A percentile compares a stretch with the other conserved stretches of the same genome.
Conservation (phyloP, 2,888 invertebrate species). For the Brachyopa scutellaris region DNA sequence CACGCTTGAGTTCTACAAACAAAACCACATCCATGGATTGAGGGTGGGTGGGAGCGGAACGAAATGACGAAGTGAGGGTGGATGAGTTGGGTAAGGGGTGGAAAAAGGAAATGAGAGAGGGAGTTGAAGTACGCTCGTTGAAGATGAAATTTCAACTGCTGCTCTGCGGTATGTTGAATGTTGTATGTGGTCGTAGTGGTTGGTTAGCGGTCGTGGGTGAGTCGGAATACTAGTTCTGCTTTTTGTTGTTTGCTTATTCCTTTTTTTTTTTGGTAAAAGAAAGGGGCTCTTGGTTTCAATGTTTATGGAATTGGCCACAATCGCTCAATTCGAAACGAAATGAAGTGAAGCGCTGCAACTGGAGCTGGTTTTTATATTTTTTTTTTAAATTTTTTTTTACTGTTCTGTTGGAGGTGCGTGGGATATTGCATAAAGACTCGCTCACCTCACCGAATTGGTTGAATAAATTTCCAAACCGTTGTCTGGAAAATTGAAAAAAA, state of each 20-base stretch:
- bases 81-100: neutral
- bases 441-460: constrained; percentile 29
- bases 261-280: constrained; percentile 7
- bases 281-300: constrained; percentile 53
- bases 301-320: constrained; percentile 72
- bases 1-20: constrained; percentile 32
- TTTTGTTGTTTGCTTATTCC: too few species aligned
- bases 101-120: constrained; percentile 37
- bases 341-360: constrained; percentile 20
- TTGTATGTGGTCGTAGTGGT: constrained; percentile 63
- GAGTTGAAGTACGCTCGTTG: constrained; percentile 51
- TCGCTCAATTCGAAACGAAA: constrained; percentile 65
- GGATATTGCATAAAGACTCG: constrained; percentile 26
- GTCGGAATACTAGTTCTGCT: constrained; percentile 30
- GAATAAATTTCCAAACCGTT: constrained; percentile 21
- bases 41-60: neutral
- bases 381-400: constrained; percentile 10
- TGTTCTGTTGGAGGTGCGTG: constrained; percentile 37
- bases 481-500: constrained; percentile 33
- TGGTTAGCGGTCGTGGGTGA: constrained; percentile 40
- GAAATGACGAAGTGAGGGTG: neutral
- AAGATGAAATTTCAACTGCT: constrained; percentile 70
- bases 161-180: constrained; percentile 65
- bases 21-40: constrained; percentile 31
- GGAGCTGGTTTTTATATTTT: constrained; percentile 19